Conservation (phyloP, 2,797 vertebrate genomes). For the Lates japonicus region DNA sequence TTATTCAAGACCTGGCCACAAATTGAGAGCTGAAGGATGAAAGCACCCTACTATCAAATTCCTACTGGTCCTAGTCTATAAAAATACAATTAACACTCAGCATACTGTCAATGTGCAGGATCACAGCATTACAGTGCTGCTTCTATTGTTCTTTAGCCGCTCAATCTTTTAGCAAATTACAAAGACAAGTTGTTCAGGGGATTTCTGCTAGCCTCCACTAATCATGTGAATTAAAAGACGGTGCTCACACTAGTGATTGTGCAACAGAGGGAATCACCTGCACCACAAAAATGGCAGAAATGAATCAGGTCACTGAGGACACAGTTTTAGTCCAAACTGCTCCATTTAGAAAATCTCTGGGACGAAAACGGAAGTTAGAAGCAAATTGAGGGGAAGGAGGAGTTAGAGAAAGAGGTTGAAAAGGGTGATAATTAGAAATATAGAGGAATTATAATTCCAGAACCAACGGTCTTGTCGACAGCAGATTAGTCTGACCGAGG, state of each 20-base stretch:
- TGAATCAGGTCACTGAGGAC: conserved; percentile 81
- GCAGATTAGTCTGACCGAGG: no score
- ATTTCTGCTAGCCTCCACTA: conserved; percentile 17
- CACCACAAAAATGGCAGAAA: conserved; percentile 67
- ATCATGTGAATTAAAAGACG: conserved; percentile 44
- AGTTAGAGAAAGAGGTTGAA: conserved; percentile 41
- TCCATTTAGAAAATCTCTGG: conserved; percentile 74
- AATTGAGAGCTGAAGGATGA: conserved; percentile 5
- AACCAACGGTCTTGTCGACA: no score
- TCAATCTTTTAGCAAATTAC: conserved; percentile 25
- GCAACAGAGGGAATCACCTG: conserved; percentile 72
- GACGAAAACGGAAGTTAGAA: conserved; percentile 42
- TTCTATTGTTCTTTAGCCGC: conserved; percentile 1
- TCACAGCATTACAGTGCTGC: not conserved
- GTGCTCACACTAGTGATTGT: conserved; percentile 41
- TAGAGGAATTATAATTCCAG: no score
- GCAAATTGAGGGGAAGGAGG: conserved; percentile 21
- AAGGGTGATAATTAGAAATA: conserved; percentile 25
- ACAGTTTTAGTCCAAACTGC: conserved; percentile 76
- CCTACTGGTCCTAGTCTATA: not conserved
- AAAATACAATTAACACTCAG: conserved; percentile 14
- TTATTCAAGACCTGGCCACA: not conserved
- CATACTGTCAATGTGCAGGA: conserved; percentile 8
- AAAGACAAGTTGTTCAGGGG: not conserved
- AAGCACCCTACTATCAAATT: no score